These are phyloP conservation scores for Altica lythri DNA, from an alignment of 2,888 invertebrate genomes.

Conservation along the genomic window DNA sequence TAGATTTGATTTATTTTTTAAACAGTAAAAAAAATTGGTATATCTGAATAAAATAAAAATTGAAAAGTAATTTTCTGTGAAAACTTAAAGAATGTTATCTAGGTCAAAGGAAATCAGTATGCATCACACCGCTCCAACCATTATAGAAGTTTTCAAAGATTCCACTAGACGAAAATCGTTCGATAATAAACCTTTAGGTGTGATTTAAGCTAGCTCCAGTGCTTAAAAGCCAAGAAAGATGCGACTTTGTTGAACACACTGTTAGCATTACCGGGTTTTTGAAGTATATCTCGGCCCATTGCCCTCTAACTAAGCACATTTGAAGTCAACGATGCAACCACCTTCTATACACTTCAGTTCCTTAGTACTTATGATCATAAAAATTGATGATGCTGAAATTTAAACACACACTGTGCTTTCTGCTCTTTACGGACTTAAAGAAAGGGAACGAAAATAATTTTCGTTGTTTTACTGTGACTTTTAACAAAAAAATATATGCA, in stretches of 20 bases:
- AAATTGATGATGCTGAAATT: conserved; percentile 25
- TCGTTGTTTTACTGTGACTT: too few species aligned
- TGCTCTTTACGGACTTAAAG: conserved; percentile 9
- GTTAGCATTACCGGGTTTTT: conserved; percentile 15
- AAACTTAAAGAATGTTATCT: not conserved
- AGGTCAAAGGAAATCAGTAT: conserved; percentile 5
- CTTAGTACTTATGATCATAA: conserved; percentile 20
- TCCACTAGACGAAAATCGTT: conserved; percentile 12
- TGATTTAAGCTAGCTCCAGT: conserved; percentile 5
- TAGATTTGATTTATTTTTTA: too few species aligned
- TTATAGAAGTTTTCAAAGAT: conserved; percentile 13
- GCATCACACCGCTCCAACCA: conserved; percentile 6
- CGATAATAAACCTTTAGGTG: conserved; percentile 15
- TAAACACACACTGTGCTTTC: conserved; percentile 14
- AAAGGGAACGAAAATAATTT: conserved; percentile 5
- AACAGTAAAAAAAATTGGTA: too few species aligned
- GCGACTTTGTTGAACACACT: conserved; percentile 9
- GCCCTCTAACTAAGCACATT: conserved; percentile 21
- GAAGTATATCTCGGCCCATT: conserved; percentile 22
- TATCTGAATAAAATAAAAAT: too few species aligned
- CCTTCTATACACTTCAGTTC: conserved; percentile 1
- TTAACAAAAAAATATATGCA: too few species aligned
- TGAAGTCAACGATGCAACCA: conserved; percentile 21
- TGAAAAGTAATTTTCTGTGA: too few species aligned
- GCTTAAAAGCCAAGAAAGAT: conserved; percentile 1